These are phyloP conservation scores for Otis tarda DNA, from an alignment of 2,113 vertebrate genomes.

Conservation along the genomic window DNA sequence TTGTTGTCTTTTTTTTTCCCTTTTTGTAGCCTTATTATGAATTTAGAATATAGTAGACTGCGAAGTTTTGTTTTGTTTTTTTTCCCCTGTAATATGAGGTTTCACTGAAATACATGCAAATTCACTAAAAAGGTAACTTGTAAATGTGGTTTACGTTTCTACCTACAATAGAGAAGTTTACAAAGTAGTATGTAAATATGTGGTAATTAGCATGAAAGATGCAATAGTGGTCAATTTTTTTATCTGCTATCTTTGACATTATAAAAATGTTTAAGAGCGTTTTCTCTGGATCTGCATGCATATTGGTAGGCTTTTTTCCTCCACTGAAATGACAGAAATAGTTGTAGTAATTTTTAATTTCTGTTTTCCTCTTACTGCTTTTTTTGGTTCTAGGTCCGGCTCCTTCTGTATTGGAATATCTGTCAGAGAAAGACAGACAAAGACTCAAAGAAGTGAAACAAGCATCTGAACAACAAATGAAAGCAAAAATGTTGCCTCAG, in stretches of 20 bases:
- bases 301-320: not conserved
- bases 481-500: conserved; percentile 61
- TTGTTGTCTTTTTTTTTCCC: not conserved
- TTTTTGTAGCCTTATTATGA: not conserved
- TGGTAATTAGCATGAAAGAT: not conserved
- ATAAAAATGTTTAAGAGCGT: not conserved
- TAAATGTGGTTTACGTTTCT: not conserved
- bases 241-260: not conserved
- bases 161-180: not conserved
- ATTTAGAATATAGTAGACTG: not conserved
- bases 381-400: conserved; percentile 75
- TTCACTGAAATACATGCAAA: not conserved
- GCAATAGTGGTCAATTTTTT: not conserved
- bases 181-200: not conserved
- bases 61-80: no score
- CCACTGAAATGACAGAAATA: not conserved
- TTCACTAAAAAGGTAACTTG: not conserved
- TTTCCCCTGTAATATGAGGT: not conserved
- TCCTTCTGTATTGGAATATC: conserved; percentile 88
- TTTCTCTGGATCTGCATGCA: not conserved
- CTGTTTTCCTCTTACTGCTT: not conserved
- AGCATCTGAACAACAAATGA: conserved; percentile 66
- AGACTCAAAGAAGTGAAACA: conserved; percentile 80
- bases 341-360: not conserved
- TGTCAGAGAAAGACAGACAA: conserved; percentile 85